Evolutionary conservation across 2,113 vertebrate genomes (phyloP).

Genomic region (Gasterosteus nipponicus): DNA sequence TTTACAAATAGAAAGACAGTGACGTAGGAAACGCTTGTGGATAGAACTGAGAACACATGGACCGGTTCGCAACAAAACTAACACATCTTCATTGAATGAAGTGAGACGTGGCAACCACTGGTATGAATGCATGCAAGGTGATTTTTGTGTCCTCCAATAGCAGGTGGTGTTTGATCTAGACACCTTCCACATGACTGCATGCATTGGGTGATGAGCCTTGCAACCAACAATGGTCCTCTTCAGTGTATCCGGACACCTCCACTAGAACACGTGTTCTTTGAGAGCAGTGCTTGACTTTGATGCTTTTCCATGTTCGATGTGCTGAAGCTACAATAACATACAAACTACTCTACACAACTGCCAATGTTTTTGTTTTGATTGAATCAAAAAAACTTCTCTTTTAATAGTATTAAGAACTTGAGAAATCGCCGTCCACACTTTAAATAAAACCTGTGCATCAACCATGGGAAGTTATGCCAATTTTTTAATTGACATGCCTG

Average conservation of each 20-base stretch:
- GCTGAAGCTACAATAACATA: slow-evolving; percentile 6
- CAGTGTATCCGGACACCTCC: slow-evolving; percentile 33
- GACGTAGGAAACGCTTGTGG: neutral
- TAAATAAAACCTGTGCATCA: neutral
- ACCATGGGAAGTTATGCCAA: neutral
- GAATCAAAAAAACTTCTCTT: neutral
- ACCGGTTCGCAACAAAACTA: slow-evolving; percentile 7
- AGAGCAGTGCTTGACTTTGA: neutral
- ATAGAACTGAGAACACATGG: neutral
- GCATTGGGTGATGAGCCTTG: slow-evolving; percentile 28
- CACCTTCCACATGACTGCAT: slow-evolving; percentile 36
- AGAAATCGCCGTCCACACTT: neutral
- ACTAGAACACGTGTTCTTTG: neutral
- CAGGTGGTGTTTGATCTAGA: slow-evolving; percentile 10
- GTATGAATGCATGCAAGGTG: neutral
- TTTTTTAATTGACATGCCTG: neutral
- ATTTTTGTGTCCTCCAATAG: neutral
- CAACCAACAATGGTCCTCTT: slow-evolving; percentile 33
- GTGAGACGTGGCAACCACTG: neutral
- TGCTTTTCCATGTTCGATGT: neutral
- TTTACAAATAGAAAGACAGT: slow-evolving; percentile 7
- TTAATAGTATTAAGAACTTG: neutral
- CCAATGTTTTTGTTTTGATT: neutral
- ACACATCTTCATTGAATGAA: neutral
- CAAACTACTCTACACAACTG: neutral